Conservation (phyloP, 2,797 vertebrate genomes). For the Echiichthys vipera region DNA sequence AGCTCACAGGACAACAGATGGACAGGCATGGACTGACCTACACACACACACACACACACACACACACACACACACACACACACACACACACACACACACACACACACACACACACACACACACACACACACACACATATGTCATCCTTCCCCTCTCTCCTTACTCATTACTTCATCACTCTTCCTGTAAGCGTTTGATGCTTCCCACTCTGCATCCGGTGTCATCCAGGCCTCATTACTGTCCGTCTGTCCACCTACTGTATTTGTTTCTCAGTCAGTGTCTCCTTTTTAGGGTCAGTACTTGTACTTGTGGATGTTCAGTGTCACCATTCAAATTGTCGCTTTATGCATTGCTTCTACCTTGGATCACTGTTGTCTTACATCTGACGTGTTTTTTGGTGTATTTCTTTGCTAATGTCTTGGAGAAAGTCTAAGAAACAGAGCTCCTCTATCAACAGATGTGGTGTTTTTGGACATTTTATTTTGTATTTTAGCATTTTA, state of each 20-base stretch:
- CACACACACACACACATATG: constrained; percentile 36
- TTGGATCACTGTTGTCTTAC: neutral
- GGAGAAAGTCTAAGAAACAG: neutral
- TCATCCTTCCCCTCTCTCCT: constrained; percentile 55
- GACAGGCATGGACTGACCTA: constrained; percentile 59
- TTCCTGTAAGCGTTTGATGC: constrained; percentile 55
- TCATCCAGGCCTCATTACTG: constrained; percentile 31
- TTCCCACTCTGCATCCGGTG: constrained; percentile 42
- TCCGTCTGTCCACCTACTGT: constrained; percentile 27
- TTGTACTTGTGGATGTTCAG: neutral
- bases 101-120: constrained; percentile 24
- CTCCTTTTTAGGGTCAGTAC: neutral
- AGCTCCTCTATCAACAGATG: neutral
- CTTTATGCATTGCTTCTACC: neutral
- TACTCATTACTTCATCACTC: constrained; percentile 72
- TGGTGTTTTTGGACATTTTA: neutral
- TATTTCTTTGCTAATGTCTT: neutral
- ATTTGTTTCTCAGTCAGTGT: neutral
- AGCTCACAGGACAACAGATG: constrained; percentile 56
- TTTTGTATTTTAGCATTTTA: neutral
- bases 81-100: constrained; percentile 10
- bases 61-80: constrained; percentile 18
- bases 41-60: constrained; percentile 39
- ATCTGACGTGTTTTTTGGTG: neutral
- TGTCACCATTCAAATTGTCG: neutral